Conservation (phyloP, 2,797 vertebrate genomes). For the Acropternis orthonyx region DNA sequence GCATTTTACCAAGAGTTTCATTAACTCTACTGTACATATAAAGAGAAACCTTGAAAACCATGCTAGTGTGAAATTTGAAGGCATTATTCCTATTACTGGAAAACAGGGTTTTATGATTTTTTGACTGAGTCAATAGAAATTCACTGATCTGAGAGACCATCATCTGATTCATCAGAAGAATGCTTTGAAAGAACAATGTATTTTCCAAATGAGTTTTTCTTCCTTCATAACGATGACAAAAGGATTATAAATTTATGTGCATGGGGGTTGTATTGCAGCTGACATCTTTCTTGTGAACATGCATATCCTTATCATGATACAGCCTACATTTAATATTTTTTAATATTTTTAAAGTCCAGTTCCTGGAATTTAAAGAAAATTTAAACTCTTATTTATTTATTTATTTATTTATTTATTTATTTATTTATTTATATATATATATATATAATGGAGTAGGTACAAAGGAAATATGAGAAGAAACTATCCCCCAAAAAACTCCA, state of each 20-base stretch:
- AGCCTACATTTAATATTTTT: not conserved
- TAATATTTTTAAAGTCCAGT: not conserved
- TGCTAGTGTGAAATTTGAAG: not conserved
- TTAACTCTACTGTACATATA: not conserved
- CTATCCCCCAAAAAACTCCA: not conserved
- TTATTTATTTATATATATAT: not conserved
- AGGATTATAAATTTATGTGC: not conserved
- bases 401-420: not conserved
- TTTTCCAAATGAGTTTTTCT: not conserved
- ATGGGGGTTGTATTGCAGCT: fast-evolving
- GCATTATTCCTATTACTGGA: not conserved
- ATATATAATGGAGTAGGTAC: not conserved
- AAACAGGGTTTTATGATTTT: not conserved
- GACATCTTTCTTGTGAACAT: not conserved
- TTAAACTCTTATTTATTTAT: not conserved
- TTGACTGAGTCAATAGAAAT: not conserved
- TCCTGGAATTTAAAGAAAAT: not conserved
- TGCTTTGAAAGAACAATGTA: not conserved
- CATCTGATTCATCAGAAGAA: not conserved
- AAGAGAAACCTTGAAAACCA: not conserved
- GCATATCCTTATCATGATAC: not conserved
- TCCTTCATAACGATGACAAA: not conserved
- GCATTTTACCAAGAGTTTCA: not conserved
- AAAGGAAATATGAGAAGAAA: not conserved
- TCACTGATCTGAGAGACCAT: not conserved